Base-by-base conservation (phyloP, 2,888 invertebrate genomes). In the Plebejus melissa region DNA sequence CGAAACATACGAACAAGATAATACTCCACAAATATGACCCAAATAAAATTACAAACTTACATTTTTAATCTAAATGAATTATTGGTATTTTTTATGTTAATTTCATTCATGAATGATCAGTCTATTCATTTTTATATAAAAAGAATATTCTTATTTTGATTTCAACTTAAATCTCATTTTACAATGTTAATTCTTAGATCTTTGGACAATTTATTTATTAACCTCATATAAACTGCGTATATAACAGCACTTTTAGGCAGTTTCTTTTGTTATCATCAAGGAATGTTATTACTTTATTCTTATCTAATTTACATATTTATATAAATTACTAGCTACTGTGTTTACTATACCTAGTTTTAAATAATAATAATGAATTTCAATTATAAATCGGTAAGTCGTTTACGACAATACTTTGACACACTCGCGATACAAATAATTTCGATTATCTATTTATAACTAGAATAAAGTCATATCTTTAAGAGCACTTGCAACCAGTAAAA, bases 91-190 rank as follows among this genome's bases (percentile, higher is more conserved):
- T 60, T 60, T 11, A 11, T 65, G 28, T 36, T 36, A 28, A 65
- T 65, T 32, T 65, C 4, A 32, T 65, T 65, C 4, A 65, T 65
- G 13, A 65, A 22, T 65, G 65, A 32, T 65, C 65, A 65, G 65
- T 65, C 65, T 65, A 65, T 65, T 36, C 65, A 65, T 65, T 65
- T 65, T 65, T 36, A 65, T 65, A 65, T 65, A 16, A 65, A 65
- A 28, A 36, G 11, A 60, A 60, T 28, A 13, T 65, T 28, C 22
- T 60, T 65, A 65, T 16, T 36, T 65, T 36, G 13, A 16, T 32
- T 54, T 54, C 54, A 13, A 54, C 16, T 54, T 54, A 54, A 16
- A 54, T 54, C 54, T 22, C 22, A 60, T 28, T 22, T 32, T 65
- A 32, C 9, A 32, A 16, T 65, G 28, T 32, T 65, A 28, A 65